Evolutionary conservation across 2,888 invertebrate species (phyloP), one percentile per base, ranked within the genome.

Genomic region (Lasioglossum morio): DNA sequence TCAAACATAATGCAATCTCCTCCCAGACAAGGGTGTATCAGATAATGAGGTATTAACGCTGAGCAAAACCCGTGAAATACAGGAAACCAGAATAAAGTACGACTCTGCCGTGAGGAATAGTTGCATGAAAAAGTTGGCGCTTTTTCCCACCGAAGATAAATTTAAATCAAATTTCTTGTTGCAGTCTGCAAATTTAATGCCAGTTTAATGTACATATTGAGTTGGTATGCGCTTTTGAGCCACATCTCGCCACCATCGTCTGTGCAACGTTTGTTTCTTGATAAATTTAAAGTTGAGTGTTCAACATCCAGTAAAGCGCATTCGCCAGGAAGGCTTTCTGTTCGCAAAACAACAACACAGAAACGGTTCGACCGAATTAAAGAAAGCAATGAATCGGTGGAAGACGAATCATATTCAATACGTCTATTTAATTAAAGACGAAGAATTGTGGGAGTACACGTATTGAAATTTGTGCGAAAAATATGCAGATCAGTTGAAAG

Each of bases 41-140:
- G 10, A 46, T 14, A 57, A 82, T 75, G 19, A 82, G 37, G 48
- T 27, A 77, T 72, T 60, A 81, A 5, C 72, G 12, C 60, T 16
- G 7, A 16, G 48, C 23, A 60, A 30, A 34, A 66, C 66, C 19
- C 10, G 23, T 69, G 69, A 69, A 37, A 69, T 23, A 23, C 37
- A 12, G 69, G 0, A 23, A 37, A 23, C 10, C 37, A 19, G 37
- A 37, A 37, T 3, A 23, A 69, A 37, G 4, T 57, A 57, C 57
- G 57, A 23, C 8, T 23, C 1, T 10, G 19, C 19, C 5, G 16
- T 16, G 7, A 30, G 16, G 37, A 69, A 4, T 34, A 37, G 19
- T 1, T 34, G 34, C 34, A 34, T 66, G 10, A 66, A 34, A 66
- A 63, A 2, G 63, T 16, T 30, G 27, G 4, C 1, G 5, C 30